Conservation (phyloP, 1,140 invertebrate genomes). For the Brachionus rotundiformis region DNA sequence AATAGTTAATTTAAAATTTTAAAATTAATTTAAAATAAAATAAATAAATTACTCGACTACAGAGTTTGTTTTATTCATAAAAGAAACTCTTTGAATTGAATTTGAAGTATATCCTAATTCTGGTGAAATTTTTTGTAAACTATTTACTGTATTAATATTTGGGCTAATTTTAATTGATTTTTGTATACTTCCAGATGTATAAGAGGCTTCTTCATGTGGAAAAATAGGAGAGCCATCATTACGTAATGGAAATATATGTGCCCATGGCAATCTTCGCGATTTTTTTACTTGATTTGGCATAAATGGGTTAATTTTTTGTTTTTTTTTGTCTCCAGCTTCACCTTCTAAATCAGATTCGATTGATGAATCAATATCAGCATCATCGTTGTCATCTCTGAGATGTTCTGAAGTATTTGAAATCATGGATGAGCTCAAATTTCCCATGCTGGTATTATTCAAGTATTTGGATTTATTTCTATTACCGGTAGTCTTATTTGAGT, state of each 20-base stretch:
- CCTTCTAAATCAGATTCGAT: slow-evolving; percentile 26
- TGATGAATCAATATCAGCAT: slow-evolving; percentile 15
- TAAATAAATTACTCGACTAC: neutral
- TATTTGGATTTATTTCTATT: neutral
- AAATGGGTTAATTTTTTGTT: slow-evolving; percentile 81
- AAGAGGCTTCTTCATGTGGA: slow-evolving; percentile 17
- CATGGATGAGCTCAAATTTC: slow-evolving; percentile 28
- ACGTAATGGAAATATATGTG: slow-evolving; percentile 84
- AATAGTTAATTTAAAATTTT: neutral
- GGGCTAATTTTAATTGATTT: neutral
- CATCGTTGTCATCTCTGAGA: neutral
- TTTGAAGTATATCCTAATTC: neutral
- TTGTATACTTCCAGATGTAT: neutral
- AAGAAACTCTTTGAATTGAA: neutral
- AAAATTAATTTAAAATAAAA: neutral
- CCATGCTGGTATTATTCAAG: neutral
- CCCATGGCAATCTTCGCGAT: slow-evolving; percentile 92
- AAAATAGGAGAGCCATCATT: slow-evolving; percentile 36
- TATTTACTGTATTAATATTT: neutral
- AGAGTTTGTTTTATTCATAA: neutral
- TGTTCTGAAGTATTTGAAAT: neutral
- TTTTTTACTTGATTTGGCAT: slow-evolving; percentile 94
- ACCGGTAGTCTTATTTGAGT: neutral
- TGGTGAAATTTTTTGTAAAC: slow-evolving; percentile 12
- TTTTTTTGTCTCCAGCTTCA: slow-evolving; percentile 2